Conservation (phyloP, 2,888 invertebrate species). For the Agonopterix arenella region DNA sequence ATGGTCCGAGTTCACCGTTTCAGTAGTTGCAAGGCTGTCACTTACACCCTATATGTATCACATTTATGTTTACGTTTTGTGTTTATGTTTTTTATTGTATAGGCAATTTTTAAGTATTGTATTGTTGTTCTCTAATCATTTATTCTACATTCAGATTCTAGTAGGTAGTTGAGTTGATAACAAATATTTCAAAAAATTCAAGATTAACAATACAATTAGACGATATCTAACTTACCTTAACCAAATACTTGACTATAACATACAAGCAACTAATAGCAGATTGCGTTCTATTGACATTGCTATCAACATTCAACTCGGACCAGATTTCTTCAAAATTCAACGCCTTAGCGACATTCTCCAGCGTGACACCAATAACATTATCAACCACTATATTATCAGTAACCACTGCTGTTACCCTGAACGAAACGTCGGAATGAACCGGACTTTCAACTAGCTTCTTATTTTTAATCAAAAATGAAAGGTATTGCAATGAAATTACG, state of each 20-base stretch:
- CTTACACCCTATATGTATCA: no score
- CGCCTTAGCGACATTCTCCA: conserved; percentile 59
- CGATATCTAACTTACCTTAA: conserved; percentile 41
- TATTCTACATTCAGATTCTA: no score
- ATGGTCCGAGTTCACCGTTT: no score
- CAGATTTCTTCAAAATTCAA: conserved; percentile 57
- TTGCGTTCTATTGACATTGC: conserved; percentile 58
- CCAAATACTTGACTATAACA: conserved; percentile 62
- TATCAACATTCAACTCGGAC: conserved; percentile 58
- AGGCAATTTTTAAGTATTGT: no score
- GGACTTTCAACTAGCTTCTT: conserved; percentile 66
- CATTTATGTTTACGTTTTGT: no score
- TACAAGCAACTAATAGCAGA: conserved; percentile 69
- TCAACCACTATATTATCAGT: conserved; percentile 57
- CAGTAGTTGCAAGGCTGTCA: no score
- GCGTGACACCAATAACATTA: conserved; percentile 46
- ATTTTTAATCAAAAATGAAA: conserved; percentile 69
- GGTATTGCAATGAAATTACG: conserved; percentile 63
- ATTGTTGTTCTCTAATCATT: no score
- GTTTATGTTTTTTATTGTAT: no score
- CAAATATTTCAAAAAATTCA: no score
- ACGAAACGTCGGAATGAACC: conserved; percentile 60
- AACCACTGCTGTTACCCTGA: conserved; percentile 37
- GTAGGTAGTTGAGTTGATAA: no score
- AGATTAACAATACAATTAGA: no score